phyloP scores from a whole-genome alignment of 2,888 invertebrate genomes.

The Belgica antarctica region DNA sequence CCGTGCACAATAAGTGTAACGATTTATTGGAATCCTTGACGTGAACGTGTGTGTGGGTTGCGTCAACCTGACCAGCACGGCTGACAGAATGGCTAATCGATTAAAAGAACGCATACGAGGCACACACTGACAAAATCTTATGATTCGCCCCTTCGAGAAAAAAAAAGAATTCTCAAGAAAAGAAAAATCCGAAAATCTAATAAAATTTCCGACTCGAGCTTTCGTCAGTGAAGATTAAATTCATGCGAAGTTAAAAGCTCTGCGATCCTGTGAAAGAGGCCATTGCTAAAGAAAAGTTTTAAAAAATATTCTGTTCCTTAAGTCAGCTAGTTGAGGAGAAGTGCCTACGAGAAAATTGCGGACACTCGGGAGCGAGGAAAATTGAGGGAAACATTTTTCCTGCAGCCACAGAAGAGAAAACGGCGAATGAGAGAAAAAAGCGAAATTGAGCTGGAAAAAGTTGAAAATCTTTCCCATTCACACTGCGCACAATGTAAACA shows the following conservation, averaged over 20 bases:
- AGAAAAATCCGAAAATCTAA: conserved; percentile 23
- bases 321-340: no score
- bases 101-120: not conserved
- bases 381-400: not conserved
- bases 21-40: conserved; percentile 22
- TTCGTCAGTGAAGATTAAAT: not conserved
- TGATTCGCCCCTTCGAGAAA: conserved; percentile 9
- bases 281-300: not conserved
- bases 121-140: not conserved
- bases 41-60: conserved; percentile 22
- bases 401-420: not conserved
- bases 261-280: not conserved
- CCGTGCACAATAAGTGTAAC: conserved; percentile 29
- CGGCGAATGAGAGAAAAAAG: conserved; percentile 26
- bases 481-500: conserved; percentile 44
- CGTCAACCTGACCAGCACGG: not conserved
- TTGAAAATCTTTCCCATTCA: conserved; percentile 42
- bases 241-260: not conserved
- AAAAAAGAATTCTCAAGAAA: no score
- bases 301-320: not conserved
- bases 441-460: conserved; percentile 31
- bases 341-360: no score
- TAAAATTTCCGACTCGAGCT: not conserved
- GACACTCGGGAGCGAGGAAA: not conserved
- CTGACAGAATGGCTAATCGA: not conserved